These are phyloP conservation scores for Parauchenoglanis ngamensis DNA, from an alignment of 2,797 vertebrate species.

Conservation along the genomic window DNA sequence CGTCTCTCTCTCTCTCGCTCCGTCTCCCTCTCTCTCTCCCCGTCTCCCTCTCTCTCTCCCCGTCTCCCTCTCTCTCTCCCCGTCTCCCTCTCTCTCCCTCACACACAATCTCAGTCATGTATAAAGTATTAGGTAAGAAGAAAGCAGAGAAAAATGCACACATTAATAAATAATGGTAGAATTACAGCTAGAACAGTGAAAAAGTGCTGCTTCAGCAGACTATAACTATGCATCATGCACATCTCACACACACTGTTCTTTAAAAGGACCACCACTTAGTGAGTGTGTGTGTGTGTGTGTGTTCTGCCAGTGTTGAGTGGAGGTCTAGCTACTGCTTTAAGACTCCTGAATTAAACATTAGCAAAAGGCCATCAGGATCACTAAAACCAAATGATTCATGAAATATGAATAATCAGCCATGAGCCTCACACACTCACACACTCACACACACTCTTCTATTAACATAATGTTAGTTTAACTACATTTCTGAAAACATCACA, in stretches of 20 bases:
- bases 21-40: no score
- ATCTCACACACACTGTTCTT: conserved; percentile 15
- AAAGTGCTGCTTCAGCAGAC: conserved; percentile 31
- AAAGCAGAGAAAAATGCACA: background rate
- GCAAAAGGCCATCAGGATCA: conserved; percentile 42
- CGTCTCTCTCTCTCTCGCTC: no score
- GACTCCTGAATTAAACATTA: conserved; percentile 50
- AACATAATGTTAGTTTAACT: background rate
- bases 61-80: background rate
- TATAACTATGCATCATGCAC: conserved; percentile 8
- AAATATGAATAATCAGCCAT: conserved; percentile 39
- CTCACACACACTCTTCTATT: background rate
- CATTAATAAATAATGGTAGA: conserved; percentile 38
- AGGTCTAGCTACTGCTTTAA: conserved; percentile 34
- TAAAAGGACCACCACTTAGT: background rate
- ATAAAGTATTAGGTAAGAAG: conserved; percentile 3
- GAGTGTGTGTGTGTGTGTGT: conserved; percentile 29
- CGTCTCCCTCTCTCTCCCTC: background rate
- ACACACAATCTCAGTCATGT: background rate
- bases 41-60: no score
- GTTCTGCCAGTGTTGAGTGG: background rate
- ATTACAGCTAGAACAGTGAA: background rate
- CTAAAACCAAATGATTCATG: conserved; percentile 45
- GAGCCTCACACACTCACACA: conserved; percentile 11
- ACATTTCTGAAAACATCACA: background rate